Percentiles rank a stretch among this genome's conserved stretches.
phyloP scores from a whole-genome alignment of 2,113 vertebrate genomes.

The cattle (Bos taurus) region DNA sequence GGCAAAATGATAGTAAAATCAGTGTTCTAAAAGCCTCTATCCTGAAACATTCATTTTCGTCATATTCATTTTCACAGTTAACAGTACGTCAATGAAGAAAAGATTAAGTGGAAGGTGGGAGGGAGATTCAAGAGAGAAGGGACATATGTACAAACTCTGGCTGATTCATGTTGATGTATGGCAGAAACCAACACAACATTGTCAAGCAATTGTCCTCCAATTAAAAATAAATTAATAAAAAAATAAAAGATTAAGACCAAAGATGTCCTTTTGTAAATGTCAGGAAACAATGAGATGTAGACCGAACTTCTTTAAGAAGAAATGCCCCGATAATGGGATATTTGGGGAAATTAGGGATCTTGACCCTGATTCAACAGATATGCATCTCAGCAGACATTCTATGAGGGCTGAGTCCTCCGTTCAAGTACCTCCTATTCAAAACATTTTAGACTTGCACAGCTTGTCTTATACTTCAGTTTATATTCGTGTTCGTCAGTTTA shows the following conservation, averaged over 20 bases:
- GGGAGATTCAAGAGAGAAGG: neutral
- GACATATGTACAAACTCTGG: neutral
- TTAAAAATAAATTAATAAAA: neutral
- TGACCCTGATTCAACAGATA: neutral
- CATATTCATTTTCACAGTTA: neutral
- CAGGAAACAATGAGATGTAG: neutral
- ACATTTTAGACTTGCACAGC: neutral
- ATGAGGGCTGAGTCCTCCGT: neutral
- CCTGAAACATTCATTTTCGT: neutral
- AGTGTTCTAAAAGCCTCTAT: neutral
- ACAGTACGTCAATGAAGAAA: neutral
- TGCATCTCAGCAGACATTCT: neutral
- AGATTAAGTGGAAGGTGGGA: neutral
- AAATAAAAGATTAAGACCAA: neutral
- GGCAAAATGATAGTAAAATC: neutral
- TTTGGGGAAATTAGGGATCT: neutral
- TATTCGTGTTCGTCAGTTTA: neutral
- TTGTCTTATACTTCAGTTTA: neutral
- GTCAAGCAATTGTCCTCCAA: neutral
- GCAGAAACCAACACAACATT: neutral
- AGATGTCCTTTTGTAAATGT: neutral
- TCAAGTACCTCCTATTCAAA: neutral
- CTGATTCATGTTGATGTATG: neutral
- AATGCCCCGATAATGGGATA: neutral
- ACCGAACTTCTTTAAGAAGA: neutral